A percentile compares a stretch with the other conserved stretches of the same genome.
These are phyloP conservation scores for Hoplostethus atlanticus DNA, from an alignment of 2,797 vertebrate genomes.

Conservation along the genomic window DNA sequence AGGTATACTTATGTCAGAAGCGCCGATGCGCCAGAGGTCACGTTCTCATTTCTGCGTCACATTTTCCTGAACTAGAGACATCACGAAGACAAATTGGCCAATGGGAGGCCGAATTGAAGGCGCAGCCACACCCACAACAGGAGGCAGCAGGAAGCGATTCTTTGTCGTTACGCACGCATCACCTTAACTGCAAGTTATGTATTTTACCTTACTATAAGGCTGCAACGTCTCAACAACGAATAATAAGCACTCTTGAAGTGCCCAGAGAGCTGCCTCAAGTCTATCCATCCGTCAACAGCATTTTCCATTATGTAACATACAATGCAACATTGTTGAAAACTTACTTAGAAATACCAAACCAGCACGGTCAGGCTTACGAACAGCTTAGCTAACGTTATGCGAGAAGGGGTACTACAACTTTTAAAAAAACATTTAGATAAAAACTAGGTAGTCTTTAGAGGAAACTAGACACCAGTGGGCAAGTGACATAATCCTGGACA, in stretches of 20 bases:
- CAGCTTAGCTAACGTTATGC: neutral
- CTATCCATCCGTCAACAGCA: neutral
- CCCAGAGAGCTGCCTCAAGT: neutral
- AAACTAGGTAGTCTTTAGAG: too few species aligned
- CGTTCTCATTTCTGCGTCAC: slow-evolving; percentile 85
- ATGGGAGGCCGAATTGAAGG: slow-evolving; percentile 46
- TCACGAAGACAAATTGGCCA: slow-evolving; percentile 57
- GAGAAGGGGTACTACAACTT: neutral
- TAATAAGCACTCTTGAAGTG: fast-evolving
- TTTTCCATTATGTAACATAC: neutral
- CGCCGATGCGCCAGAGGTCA: slow-evolving; percentile 76
- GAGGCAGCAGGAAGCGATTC: slow-evolving; percentile 72
- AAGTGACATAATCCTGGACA: neutral
- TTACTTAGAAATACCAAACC: neutral
- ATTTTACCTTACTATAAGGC: neutral
- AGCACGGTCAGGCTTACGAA: neutral
- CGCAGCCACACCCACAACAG: slow-evolving; percentile 67
- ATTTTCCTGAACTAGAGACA: slow-evolving; percentile 64
- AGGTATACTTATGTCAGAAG: neutral
- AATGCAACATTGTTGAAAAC: neutral
- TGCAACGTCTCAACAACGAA: fast-evolving
- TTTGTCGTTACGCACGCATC: slow-evolving; percentile 20
- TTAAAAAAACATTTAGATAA: neutral
- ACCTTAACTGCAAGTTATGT: neutral
- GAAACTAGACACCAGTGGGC: neutral